phyloP scores from a whole-genome alignment of 2,113 vertebrate species.

The Lipophrys pholis region DNA sequence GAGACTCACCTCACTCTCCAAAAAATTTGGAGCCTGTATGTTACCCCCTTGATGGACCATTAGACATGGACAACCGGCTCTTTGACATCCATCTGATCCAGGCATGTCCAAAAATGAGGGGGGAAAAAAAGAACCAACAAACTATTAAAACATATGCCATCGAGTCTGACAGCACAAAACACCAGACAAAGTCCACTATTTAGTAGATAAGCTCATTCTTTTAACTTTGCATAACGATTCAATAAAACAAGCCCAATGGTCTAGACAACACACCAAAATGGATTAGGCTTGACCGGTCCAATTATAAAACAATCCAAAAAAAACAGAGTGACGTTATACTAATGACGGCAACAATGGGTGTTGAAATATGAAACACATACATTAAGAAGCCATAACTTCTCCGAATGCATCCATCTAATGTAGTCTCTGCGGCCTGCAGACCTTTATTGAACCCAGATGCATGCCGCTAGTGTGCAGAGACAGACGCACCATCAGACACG shows the following conservation, averaged over 20 bases:
- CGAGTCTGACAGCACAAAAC: slow-evolving; percentile 35
- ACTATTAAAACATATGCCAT: slow-evolving; percentile 18
- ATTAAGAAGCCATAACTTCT: slow-evolving; percentile 40
- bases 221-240: slow-evolving; percentile 9
- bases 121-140: slow-evolving; percentile 23
- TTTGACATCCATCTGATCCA: slow-evolving; percentile 41
- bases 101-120: slow-evolving; percentile 43
- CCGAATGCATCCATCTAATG: slow-evolving; percentile 42
- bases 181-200: slow-evolving; percentile 26
- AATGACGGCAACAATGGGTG: slow-evolving; percentile 34
- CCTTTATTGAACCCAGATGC: slow-evolving; percentile 66
- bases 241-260: slow-evolving; percentile 25
- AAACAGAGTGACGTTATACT: slow-evolving; percentile 16
- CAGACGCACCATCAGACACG: slow-evolving; percentile 53
- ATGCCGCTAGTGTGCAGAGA: slow-evolving; percentile 15
- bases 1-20: slow-evolving; percentile 31
- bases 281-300: slow-evolving; percentile 3
- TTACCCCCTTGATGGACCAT: slow-evolving; percentile 41
- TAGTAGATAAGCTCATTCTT: not conserved
- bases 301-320: slow-evolving; percentile 25
- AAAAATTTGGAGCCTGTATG: slow-evolving; percentile 41
- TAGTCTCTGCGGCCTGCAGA: slow-evolving; percentile 41
- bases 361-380: slow-evolving; percentile 47
- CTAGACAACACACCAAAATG: slow-evolving; percentile 35
- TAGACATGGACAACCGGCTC: slow-evolving; percentile 24